These are phyloP conservation scores for Sicus ferrugineus DNA, from an alignment of 2,888 invertebrate genomes.

Conservation along the genomic window DNA sequence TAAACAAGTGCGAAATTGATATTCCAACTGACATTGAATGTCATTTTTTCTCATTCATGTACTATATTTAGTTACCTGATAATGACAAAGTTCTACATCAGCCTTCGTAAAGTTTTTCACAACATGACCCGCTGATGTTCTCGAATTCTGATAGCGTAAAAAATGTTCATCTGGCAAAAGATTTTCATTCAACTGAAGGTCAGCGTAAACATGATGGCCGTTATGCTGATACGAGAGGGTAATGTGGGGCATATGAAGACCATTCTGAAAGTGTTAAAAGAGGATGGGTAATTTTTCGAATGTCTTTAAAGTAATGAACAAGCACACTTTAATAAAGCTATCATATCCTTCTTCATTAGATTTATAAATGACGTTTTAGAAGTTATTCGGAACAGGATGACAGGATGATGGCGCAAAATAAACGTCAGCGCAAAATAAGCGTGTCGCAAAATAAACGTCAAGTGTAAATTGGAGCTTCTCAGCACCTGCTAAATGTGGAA, in stretches of 20 bases:
- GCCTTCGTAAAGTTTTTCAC: constrained; percentile 63
- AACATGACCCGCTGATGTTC: constrained; percentile 49
- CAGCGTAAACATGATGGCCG: constrained; percentile 65
- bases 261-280: constrained; percentile 46
- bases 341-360: too few species aligned
- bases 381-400: too few species aligned
- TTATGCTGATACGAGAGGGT: constrained; percentile 74
- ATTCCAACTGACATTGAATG: not conserved
- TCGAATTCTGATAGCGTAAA: constrained; percentile 61
- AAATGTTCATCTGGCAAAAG: constrained; percentile 63
- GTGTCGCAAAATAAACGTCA: too few species aligned
- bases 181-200: constrained; percentile 60
- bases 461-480: too few species aligned
- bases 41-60: constrained; percentile 4
- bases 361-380: too few species aligned
- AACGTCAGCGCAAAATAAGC: too few species aligned
- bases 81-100: constrained; percentile 64
- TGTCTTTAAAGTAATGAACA: too few species aligned
- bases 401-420: too few species aligned
- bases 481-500: too few species aligned
- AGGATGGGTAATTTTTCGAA: too few species aligned
- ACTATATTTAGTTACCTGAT: constrained; percentile 58
- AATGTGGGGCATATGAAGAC: constrained; percentile 58
- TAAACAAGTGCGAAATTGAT: not conserved
- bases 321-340: too few species aligned